Evolutionary conservation across 2,113 vertebrate species (phyloP), one percentile per base, ranked within the genome.

Genomic region (Aix galericulata): DNA sequence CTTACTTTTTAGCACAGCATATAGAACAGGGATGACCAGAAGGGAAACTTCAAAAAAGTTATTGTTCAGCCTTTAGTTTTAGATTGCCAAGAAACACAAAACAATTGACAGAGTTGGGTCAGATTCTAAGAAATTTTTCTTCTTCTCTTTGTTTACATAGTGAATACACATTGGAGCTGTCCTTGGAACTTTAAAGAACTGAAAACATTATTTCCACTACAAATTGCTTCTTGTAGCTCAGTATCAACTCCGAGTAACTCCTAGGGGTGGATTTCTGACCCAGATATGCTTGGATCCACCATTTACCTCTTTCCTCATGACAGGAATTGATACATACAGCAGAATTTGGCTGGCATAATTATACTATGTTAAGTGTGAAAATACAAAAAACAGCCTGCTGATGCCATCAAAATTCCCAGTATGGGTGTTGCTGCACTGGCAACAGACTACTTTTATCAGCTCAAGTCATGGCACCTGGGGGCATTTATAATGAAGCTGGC

Each of bases 31-130:
- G 40, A 36, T 59, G 52, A 50, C 80, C 56, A 60, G 60, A 62
- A 75, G 17, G 75, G 11, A 66, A 64, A 44, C 59, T 82, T 91
- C n/a, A 58, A 48, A 14, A 82, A 46, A 6, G 42, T 14, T 25
- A 22, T 80, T 67, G 22, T 74, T 94, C 40, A 50, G 40, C 22
- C 29, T 86, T 88, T 58, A n/a, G 74, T 95, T 83, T 75, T 75
- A 85, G 10, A 44, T 36, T 82, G 44, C 67, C 38, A 26, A n/a
- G 74, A 75, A 86, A 38, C 52, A 72, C 5, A 62, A 90, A 72
- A 7, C 38, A 66, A 74, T 17, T 58, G 29, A 58, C 42, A 34
- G 62, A 85, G 50, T 23, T 6, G 1, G 38, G 62, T 34, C 62
- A 25, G 27, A 29, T 64, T 76, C 53, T 26, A 60, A 26, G 64